Conservation (phyloP, 2,797 vertebrate species). For the Eurystomus glaucurus region DNA sequence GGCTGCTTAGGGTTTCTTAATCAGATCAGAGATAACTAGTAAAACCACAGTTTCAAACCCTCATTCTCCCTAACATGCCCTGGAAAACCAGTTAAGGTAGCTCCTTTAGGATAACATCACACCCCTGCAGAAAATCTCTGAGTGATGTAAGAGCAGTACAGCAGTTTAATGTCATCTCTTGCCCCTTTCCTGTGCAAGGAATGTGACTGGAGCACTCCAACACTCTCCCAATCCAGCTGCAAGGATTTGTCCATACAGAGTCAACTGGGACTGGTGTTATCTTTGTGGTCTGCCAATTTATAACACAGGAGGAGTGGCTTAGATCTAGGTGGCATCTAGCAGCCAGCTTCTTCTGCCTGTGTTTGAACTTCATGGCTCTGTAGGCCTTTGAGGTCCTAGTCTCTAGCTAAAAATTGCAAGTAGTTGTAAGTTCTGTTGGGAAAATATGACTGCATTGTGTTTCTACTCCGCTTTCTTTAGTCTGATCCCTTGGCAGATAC, state of each 20-base stretch:
- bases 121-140: not conserved
- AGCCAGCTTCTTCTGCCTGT: not conserved
- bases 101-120: not conserved
- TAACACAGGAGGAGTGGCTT: not conserved
- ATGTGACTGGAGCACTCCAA: not conserved
- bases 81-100: not conserved
- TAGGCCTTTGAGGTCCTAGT: not conserved
- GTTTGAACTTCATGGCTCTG: not conserved
- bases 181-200: not conserved
- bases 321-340: not conserved
- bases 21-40: not conserved
- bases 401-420: not conserved
- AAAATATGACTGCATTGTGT: not conserved
- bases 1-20: conserved; percentile 46
- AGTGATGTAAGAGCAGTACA: not conserved
- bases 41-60: not conserved
- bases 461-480: not conserved
- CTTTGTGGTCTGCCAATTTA: not conserved
- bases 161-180: not conserved
- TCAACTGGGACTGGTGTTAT: not conserved
- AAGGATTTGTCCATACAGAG: not conserved
- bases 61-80: not conserved
- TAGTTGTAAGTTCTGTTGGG: not conserved
- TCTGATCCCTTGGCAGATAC: not conserved
- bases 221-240: not conserved